Percentiles rank a stretch among this genome's conserved stretches.
phyloP scores from a whole-genome alignment of 2,797 vertebrate genomes.

The Buceros bicornis region DNA sequence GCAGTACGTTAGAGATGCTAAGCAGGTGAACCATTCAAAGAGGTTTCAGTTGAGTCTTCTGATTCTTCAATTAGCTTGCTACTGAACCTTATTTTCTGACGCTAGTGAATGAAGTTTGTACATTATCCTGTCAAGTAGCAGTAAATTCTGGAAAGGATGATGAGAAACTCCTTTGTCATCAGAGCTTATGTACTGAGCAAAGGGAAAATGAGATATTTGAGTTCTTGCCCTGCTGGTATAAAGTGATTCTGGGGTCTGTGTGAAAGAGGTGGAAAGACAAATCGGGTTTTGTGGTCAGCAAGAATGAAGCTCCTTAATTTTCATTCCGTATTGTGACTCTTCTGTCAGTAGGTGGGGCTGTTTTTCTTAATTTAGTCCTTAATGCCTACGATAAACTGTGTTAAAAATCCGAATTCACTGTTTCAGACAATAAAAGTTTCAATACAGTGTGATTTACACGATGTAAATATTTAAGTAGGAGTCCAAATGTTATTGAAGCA shows the following conservation, averaged over 20 bases:
- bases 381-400: accelerated
- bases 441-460: not conserved
- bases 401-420: not conserved
- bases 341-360: constrained; percentile 55
- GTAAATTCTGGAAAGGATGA: not conserved
- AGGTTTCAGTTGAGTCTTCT: not conserved
- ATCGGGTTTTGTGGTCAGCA: accelerated
- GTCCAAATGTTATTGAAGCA: not conserved
- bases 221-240: not conserved
- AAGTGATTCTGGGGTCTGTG: not conserved
- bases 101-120: not conserved
- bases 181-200: not conserved
- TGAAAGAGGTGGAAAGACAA: not conserved
- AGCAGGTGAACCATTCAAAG: not conserved
- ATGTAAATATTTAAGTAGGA: not conserved
- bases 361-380: not conserved
- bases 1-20: not conserved
- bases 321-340: not conserved
- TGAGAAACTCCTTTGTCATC: not conserved
- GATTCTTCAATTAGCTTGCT: not conserved
- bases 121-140: not conserved
- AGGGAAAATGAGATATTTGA: not conserved
- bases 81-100: not conserved
- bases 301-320: not conserved
- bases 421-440: not conserved